These are phyloP conservation scores for Euproctis similis DNA, from an alignment of 2,888 invertebrate species.

Conservation along the genomic window DNA sequence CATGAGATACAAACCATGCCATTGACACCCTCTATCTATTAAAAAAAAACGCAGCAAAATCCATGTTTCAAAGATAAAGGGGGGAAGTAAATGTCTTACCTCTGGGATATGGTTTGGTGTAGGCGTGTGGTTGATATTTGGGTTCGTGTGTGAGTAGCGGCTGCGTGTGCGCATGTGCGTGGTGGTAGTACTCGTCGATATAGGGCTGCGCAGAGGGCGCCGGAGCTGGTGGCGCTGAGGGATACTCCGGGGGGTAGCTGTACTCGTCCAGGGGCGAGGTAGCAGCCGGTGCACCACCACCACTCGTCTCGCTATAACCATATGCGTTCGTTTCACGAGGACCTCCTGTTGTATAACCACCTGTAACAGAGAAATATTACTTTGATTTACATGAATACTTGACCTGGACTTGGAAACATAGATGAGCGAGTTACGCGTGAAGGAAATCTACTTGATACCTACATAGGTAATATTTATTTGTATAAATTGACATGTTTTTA, in stretches of 20 bases:
- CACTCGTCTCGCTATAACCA: slow-evolving; percentile 61
- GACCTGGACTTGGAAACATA: no score
- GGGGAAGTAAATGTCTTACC: no score
- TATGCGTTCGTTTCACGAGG: slow-evolving; percentile 70
- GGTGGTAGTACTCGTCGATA: slow-evolving; percentile 84
- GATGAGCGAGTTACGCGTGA: no score
- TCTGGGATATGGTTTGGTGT: slow-evolving; percentile 83
- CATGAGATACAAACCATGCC: no score
- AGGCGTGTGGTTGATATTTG: slow-evolving; percentile 82
- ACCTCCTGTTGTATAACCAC: slow-evolving; percentile 75
- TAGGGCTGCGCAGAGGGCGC: slow-evolving; percentile 77
- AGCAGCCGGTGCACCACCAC: slow-evolving; percentile 50
- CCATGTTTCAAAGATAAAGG: no score
- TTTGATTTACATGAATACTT: no score
- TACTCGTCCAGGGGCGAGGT: slow-evolving; percentile 74
- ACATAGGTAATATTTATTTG: no score
- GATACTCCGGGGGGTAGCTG: slow-evolving; percentile 67
- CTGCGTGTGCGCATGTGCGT: slow-evolving; percentile 82
- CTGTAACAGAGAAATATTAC: slow-evolving; percentile 50
- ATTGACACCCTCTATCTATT: no score
- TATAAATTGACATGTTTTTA: no score
- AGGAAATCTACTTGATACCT: no score
- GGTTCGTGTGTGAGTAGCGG: slow-evolving; percentile 76
- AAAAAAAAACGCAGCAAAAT: no score
- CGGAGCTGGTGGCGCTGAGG: slow-evolving; percentile 61